Percentiles rank a stretch among this genome's conserved stretches.
Evolutionary conservation across 2,888 invertebrate genomes (phyloP).

Genomic region (Bimastos eiseni): DNA sequence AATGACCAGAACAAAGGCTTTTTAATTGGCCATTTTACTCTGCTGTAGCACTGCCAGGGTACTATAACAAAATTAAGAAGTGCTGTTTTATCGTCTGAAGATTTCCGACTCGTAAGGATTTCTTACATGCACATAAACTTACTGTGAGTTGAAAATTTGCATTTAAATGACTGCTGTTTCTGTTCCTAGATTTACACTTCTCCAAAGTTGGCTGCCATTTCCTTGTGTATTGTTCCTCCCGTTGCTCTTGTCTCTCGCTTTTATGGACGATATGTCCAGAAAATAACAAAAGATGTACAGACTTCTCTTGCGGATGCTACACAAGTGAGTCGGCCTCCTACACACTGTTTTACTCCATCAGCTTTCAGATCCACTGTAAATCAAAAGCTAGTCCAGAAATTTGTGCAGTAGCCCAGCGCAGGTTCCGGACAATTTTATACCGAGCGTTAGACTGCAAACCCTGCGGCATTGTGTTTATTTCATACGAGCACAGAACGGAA

Average conservation of each 20-base stretch:
- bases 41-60: no score
- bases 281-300: conserved; percentile 77
- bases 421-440: no score
- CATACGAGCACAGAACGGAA: not conserved
- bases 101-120: not conserved
- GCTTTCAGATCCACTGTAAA: not conserved
- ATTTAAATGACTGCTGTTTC: not conserved
- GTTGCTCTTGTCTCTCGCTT: conserved; percentile 78
- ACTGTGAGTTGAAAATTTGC: not conserved
- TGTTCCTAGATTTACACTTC: conserved; percentile 81
- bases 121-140: not conserved
- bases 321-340: conserved; percentile 67
- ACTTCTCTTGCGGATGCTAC: conserved; percentile 68
- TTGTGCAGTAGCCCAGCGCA: not conserved
- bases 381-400: not conserved
- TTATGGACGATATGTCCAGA: conserved; percentile 75
- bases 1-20: no score
- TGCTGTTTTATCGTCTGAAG: not conserved
- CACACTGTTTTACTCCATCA: not conserved
- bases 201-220: conserved; percentile 81
- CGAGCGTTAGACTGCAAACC: not conserved
- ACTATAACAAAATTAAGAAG: not conserved
- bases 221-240: conserved; percentile 85
- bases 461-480: not conserved
- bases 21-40: not conserved